phyloP scores from a whole-genome alignment of 2,113 vertebrate genomes.

The Misgurnus mizolepis region DNA sequence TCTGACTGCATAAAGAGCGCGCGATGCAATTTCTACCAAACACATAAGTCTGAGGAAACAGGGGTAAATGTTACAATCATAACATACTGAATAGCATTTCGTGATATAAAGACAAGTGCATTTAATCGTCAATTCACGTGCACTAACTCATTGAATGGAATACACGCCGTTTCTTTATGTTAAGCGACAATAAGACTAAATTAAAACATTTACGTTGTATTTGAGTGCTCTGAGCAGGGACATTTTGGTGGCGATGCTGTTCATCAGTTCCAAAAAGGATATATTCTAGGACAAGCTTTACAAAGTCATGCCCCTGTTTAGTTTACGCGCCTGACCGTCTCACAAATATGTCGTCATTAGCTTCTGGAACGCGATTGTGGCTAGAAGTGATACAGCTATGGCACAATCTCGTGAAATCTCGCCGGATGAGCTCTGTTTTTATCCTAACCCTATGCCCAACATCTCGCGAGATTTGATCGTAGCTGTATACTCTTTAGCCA shows the following conservation, averaged over 20 bases:
- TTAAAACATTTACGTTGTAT: constrained; percentile 41
- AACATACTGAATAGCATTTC: not conserved
- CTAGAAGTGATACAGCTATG: too few species aligned
- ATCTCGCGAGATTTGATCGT: too few species aligned
- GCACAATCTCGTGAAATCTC: too few species aligned
- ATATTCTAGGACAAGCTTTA: not conserved
- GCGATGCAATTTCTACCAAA: constrained; percentile 29
- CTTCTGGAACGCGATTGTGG: too few species aligned
- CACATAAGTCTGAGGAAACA: not conserved
- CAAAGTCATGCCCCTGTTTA: constrained; percentile 48
- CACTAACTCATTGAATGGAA: not conserved
- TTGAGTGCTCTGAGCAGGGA: constrained; percentile 33
- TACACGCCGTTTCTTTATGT: too few species aligned
- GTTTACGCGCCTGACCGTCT: constrained; percentile 32
- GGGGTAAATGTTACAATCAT: not conserved
- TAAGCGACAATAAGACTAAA: not conserved
- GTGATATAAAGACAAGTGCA: not conserved
- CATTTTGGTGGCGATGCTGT: constrained; percentile 22
- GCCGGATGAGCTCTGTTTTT: too few species aligned
- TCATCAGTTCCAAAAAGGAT: not conserved
- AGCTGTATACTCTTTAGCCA: too few species aligned
- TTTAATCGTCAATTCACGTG: not conserved
- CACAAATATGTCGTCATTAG: constrained; percentile 39
- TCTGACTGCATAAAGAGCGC: constrained; percentile 72
- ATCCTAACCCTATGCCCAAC: too few species aligned